Conservation (phyloP, 2,797 vertebrate species). For the Eupleurogrammus muticus region DNA sequence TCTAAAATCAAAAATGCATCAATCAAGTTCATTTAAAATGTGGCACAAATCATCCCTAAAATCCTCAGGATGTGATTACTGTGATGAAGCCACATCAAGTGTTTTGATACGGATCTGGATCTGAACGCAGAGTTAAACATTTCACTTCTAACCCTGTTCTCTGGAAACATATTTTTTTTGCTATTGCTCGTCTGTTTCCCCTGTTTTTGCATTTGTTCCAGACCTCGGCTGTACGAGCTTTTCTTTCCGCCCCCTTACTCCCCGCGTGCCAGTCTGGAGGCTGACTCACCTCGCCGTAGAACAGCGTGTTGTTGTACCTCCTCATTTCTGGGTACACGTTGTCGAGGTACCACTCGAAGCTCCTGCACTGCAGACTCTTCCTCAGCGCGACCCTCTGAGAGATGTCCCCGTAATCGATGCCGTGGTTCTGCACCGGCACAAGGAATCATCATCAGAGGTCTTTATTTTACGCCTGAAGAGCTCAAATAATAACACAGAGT, state of each 20-base stretch:
- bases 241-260: not conserved
- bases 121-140: not conserved
- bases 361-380: constrained; percentile 93
- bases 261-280: not conserved
- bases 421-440: constrained; percentile 89
- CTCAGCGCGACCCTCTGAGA: constrained; percentile 91
- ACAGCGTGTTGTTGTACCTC: constrained; percentile 94
- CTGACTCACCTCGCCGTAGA: constrained; percentile 93
- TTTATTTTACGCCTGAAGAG: not conserved
- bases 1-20: constrained; percentile 75
- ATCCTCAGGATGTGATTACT: not conserved
- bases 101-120: not conserved
- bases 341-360: constrained; percentile 97
- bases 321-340: constrained; percentile 99
- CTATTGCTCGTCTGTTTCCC: not conserved
- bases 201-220: not conserved
- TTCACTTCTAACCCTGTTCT: not conserved
- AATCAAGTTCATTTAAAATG: not conserved
- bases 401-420: constrained; percentile 95
- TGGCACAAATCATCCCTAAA: not conserved
- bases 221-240: not conserved
- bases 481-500: not conserved
- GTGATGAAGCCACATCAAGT: not conserved
- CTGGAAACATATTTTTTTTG: not conserved
- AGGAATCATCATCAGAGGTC: not conserved